Evolutionary conservation across 1,140 invertebrate genomes (phyloP).

Genomic region (Hetaerina americana): DNA sequence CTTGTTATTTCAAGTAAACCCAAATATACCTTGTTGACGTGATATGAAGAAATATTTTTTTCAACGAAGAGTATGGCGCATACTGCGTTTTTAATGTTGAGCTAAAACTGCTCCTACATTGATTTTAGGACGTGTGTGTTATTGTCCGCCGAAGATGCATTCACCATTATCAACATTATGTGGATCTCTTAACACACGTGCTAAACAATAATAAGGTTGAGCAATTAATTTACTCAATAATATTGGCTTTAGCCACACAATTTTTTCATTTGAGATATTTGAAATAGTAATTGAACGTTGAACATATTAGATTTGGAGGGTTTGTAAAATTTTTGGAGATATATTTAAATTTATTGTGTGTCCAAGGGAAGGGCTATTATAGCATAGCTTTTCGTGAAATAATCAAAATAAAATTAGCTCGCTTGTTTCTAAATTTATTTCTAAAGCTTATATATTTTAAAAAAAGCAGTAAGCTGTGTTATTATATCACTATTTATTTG

Average conservation of each 20-base stretch:
- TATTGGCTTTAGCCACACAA: background rate
- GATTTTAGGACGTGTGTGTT: no score
- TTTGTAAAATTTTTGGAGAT: background rate
- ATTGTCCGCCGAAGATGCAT: no score
- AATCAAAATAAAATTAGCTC: background rate
- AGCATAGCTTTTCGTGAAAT: background rate
- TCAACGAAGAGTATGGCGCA: no score
- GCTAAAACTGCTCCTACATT: no score
- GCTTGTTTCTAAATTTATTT: background rate
- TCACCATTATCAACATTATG: no score
- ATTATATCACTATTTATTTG: no score
- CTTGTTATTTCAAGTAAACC: background rate
- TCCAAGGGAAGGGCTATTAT: background rate
- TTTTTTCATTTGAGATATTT: background rate
- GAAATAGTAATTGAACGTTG: background rate
- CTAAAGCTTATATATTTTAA: background rate
- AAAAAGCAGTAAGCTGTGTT: no score
- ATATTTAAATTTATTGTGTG: background rate
- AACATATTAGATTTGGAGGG: background rate
- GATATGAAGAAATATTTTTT: background rate
- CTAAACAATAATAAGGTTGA: background rate
- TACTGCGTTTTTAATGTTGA: no score
- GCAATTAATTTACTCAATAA: no score
- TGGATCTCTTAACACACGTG: no score
- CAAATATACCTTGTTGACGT: background rate